phyloP scores from a whole-genome alignment of 2,113 vertebrate genomes.

The Menidia beryllina region DNA sequence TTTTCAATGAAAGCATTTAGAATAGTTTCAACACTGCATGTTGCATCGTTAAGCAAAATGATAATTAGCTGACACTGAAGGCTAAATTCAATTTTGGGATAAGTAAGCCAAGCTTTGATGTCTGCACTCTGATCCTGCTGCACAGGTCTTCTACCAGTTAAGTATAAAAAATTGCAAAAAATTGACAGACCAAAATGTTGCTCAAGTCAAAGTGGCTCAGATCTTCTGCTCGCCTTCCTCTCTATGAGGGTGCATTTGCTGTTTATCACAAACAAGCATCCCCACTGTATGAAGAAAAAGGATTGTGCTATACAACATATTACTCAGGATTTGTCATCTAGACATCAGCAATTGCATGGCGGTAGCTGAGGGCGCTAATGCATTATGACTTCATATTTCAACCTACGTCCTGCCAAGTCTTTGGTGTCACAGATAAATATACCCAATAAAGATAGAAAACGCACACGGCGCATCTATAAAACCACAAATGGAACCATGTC shows the following conservation, averaged over 20 bases:
- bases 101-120: background rate
- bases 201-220: background rate
- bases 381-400: constrained; percentile 63
- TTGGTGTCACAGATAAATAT: constrained; percentile 63
- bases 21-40: background rate
- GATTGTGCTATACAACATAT: constrained; percentile 24
- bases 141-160: background rate
- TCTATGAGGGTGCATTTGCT: background rate
- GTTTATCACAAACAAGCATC: constrained; percentile 16
- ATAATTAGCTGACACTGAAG: too few species aligned
- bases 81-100: background rate
- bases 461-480: constrained; percentile 47
- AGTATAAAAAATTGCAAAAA: background rate
- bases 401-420: constrained; percentile 13
- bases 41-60: too few species aligned
- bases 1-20: too few species aligned
- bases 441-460: constrained; percentile 58
- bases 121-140: background rate
- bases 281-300: background rate
- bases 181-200: background rate
- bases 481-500: constrained; percentile 36
- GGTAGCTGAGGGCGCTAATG: constrained; percentile 44
- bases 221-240: background rate
- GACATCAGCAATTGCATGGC: constrained; percentile 43
- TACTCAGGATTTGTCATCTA: constrained; percentile 58